These are phyloP conservation scores for Antechinus stuartii DNA, from an alignment of 2,113 vertebrate genomes.

Conservation along the genomic window DNA sequence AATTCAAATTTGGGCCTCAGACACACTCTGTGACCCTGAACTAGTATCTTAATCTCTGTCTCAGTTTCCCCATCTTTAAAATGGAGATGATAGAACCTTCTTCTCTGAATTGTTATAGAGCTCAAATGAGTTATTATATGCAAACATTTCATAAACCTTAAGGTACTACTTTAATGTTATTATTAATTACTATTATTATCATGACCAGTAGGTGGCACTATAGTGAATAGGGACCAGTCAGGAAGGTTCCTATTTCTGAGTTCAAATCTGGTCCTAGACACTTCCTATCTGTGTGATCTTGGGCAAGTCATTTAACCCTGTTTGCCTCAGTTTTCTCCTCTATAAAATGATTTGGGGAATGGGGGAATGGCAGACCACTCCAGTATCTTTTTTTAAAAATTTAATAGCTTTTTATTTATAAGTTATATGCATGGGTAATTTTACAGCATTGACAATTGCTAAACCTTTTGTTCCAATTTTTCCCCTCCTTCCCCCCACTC, in stretches of 20 bases:
- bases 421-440: too few species aligned
- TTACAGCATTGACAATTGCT: too few species aligned
- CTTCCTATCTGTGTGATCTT: not conserved
- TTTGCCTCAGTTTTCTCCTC: too few species aligned
- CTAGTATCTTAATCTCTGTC: not conserved
- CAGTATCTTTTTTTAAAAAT: too few species aligned
- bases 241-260: not conserved
- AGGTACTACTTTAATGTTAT: not conserved
- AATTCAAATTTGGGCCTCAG: not conserved
- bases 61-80: not conserved
- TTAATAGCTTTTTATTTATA: too few species aligned
- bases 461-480: too few species aligned
- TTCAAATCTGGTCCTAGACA: not conserved
- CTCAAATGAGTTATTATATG: not conserved
- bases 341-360: not conserved
- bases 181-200: not conserved
- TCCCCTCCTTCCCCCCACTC: too few species aligned
- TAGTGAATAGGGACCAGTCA: not conserved
- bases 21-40: not conserved
- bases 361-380: not conserved
- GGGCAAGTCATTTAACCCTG: not conserved
- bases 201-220: not conserved
- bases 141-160: not conserved
- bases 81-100: not conserved
- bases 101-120: not conserved